A percentile compares a stretch with the other conserved stretches of the same genome.
Evolutionary conservation across 2,113 vertebrate genomes (phyloP).

Genomic region (Boulengeromyrus knoepffleri): DNA sequence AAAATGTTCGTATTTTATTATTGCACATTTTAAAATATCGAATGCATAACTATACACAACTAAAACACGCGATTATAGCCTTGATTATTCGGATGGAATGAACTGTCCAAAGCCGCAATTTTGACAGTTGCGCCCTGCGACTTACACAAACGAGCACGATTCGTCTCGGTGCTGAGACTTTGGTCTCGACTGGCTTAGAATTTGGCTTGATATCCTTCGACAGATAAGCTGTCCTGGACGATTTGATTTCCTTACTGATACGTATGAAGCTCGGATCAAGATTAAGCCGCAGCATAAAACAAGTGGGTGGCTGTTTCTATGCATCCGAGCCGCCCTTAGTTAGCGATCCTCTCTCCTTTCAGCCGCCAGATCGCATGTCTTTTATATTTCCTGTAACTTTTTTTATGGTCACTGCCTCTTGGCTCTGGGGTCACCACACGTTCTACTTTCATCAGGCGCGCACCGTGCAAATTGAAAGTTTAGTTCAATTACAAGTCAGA

Average conservation of each 20-base stretch:
- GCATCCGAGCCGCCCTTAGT: background rate
- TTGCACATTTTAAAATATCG: background rate
- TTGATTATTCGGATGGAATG: background rate
- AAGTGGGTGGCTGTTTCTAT: slow-evolving; percentile 3
- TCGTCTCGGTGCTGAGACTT: background rate
- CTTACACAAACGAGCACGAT: background rate
- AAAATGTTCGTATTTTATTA: background rate
- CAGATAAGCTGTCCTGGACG: slow-evolving; percentile 5
- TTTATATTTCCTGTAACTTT: slow-evolving; percentile 6
- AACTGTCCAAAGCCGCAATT: background rate
- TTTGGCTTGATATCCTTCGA: background rate
- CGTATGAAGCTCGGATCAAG: background rate
- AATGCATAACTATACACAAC: background rate
- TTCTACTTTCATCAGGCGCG: slow-evolving; percentile 1
- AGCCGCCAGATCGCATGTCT: slow-evolving; percentile 14
- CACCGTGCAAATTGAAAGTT: slow-evolving; percentile 1
- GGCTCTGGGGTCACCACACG: background rate
- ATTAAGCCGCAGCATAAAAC: background rate
- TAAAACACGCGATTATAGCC: background rate
- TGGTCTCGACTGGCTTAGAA: background rate
- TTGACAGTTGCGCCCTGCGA: background rate
- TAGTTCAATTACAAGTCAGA: background rate
- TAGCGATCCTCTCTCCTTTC: background rate
- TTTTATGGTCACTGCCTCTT: slow-evolving; percentile 11
- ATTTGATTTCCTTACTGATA: slow-evolving; percentile 12